Percentiles rank a stretch among this genome's conserved stretches.
Conservation (phyloP, 2,113 vertebrate genomes). For the Mesembrinibis cayennensis region DNA sequence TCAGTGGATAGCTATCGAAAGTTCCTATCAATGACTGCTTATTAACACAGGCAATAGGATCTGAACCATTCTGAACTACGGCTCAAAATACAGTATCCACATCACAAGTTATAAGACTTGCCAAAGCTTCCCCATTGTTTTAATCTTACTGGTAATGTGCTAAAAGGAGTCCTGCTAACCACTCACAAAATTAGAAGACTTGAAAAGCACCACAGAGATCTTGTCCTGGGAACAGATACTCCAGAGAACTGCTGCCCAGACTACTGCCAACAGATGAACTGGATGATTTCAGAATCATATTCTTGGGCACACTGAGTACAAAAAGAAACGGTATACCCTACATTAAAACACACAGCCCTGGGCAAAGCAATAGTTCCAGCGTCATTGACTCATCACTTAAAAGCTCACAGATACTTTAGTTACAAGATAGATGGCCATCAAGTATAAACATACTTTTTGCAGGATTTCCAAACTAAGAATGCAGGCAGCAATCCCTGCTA, state of each 20-base stretch:
- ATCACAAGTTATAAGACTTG: not conserved
- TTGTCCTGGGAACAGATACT: not conserved
- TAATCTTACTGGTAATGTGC: not conserved
- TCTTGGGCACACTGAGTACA: not conserved
- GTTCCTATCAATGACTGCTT: not conserved
- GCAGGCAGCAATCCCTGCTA: not conserved
- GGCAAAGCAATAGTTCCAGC: not conserved
- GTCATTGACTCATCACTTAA: not conserved
- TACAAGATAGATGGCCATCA: not conserved
- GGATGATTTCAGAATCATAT: not conserved
- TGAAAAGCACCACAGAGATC: not conserved
- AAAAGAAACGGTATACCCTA: not conserved
- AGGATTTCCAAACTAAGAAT: not conserved
- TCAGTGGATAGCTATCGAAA: not conserved
- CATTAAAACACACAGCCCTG: not conserved
- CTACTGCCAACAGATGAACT: not conserved
- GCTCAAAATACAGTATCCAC: not conserved
- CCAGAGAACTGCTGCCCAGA: not conserved
- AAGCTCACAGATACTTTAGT: not conserved
- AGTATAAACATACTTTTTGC: not conserved
- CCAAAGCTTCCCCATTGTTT: not conserved
- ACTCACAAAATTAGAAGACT: not conserved
- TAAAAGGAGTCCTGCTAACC: not conserved
- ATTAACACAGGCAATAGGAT: not conserved
- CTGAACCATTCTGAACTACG: not conserved